Conservation (phyloP, 2,888 invertebrate genomes). For the Cheilosia vernalis region DNA sequence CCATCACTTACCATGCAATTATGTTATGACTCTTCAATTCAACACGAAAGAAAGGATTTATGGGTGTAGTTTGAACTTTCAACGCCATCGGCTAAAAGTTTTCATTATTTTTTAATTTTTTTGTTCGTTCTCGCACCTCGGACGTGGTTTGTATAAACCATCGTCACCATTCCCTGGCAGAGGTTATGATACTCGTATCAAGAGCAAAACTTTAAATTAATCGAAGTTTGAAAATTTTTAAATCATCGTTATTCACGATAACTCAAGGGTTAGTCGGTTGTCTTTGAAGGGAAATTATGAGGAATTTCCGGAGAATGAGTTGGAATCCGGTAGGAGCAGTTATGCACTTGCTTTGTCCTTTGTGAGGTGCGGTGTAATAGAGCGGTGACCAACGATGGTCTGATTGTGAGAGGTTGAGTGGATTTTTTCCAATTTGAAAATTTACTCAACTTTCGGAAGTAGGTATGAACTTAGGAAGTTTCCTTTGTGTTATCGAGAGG, state of each 20-base stretch:
- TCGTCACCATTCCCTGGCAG: not conserved
- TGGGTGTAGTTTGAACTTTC: conserved; percentile 65
- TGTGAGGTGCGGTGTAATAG: not conserved
- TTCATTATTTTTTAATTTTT: conserved; percentile 40
- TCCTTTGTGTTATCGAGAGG: not conserved
- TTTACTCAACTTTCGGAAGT: conserved; percentile 4
- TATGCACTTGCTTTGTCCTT: not conserved
- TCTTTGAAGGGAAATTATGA: conserved; percentile 65
- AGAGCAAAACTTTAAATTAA: conserved; percentile 65
- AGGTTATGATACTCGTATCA: conserved; percentile 18
- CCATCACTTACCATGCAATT: conserved; percentile 40
- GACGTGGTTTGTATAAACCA: not conserved
- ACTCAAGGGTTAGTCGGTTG: conserved; percentile 65
- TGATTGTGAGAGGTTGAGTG: conserved; percentile 52
- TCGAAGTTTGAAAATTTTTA: conserved; percentile 54
- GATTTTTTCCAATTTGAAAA: conserved; percentile 39
- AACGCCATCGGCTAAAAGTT: conserved; percentile 50
- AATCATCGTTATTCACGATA: conserved; percentile 60
- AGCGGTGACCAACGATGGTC: conserved; percentile 3
- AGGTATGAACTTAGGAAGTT: conserved; percentile 6
- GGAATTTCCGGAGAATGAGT: not conserved
- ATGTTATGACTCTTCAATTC: conserved; percentile 56
- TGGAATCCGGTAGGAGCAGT: not conserved
- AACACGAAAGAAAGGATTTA: conserved; percentile 56
- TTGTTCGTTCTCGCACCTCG: not conserved